phyloP scores from a whole-genome alignment of 2,888 invertebrate species.

The Pollenia amentaria region DNA sequence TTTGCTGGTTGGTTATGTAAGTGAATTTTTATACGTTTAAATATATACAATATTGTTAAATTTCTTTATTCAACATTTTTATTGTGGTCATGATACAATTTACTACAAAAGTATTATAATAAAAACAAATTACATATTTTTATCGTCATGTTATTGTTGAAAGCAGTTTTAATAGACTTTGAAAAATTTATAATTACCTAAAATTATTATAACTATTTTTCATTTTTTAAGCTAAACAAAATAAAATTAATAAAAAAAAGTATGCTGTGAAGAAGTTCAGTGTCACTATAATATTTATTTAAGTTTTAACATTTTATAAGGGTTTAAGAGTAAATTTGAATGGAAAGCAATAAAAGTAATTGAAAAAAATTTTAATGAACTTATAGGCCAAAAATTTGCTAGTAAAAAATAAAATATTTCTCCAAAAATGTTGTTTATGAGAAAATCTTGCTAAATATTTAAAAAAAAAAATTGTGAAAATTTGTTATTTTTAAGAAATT shows the following conservation, averaged over 20 bases:
- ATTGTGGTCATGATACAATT: constrained; percentile 37
- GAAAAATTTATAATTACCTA: constrained; percentile 47
- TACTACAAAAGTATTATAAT: background rate
- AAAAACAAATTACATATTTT: background rate
- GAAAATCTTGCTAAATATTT: too few species aligned
- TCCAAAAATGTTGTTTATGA: too few species aligned
- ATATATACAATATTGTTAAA: background rate
- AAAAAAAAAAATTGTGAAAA: too few species aligned
- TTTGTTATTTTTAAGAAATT: too few species aligned
- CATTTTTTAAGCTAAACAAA: constrained; percentile 11
- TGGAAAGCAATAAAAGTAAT: too few species aligned
- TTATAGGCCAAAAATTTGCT: too few species aligned
- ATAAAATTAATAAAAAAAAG: background rate
- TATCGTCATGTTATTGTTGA: constrained; percentile 28
- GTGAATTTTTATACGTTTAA: constrained; percentile 10
- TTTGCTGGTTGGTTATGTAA: constrained; percentile 32
- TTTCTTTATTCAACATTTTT: constrained; percentile 4
- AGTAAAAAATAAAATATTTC: too few species aligned
- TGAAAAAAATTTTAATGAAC: too few species aligned
- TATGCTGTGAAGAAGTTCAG: constrained; percentile 9
- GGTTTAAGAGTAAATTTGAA: too few species aligned
- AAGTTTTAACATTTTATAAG: background rate
- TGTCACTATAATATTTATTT: constrained; percentile 23
- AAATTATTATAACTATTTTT: constrained; percentile 39
- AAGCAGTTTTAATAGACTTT: constrained; percentile 38